These are phyloP conservation scores for Heliornis fulica DNA, from an alignment of 2,113 vertebrate genomes.

Conservation along the genomic window DNA sequence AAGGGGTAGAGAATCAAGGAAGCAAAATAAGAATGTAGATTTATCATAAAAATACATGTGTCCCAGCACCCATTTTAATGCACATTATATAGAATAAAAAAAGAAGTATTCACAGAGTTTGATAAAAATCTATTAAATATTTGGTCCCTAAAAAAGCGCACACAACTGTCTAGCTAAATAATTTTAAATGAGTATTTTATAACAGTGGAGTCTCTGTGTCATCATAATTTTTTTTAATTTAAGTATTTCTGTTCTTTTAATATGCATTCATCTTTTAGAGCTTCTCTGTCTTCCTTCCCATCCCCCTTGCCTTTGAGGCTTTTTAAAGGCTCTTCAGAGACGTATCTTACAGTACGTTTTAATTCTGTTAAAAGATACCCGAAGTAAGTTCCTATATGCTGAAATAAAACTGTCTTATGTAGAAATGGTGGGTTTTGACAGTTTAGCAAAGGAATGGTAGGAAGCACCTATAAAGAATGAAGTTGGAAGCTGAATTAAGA, in stretches of 20 bases:
- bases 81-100: background rate
- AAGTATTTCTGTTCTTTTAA: background rate
- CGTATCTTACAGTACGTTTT: background rate
- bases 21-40: background rate
- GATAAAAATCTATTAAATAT: background rate
- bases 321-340: background rate
- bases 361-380: background rate
- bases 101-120: background rate
- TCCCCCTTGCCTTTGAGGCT: background rate
- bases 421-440: background rate
- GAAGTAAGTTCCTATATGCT: background rate
- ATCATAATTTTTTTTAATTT: background rate
- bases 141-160: background rate
- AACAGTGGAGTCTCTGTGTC: background rate
- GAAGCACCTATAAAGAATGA: background rate
- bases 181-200: background rate
- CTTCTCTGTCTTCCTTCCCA: background rate
- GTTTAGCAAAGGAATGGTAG: background rate
- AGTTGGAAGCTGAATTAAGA: background rate
- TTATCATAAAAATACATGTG: background rate
- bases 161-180: background rate
- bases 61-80: background rate
- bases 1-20: background rate
- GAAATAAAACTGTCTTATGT: background rate
- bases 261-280: background rate